These are phyloP conservation scores for Prionailurus viverrinus DNA, from an alignment of 2,113 vertebrate species.

Conservation along the genomic window DNA sequence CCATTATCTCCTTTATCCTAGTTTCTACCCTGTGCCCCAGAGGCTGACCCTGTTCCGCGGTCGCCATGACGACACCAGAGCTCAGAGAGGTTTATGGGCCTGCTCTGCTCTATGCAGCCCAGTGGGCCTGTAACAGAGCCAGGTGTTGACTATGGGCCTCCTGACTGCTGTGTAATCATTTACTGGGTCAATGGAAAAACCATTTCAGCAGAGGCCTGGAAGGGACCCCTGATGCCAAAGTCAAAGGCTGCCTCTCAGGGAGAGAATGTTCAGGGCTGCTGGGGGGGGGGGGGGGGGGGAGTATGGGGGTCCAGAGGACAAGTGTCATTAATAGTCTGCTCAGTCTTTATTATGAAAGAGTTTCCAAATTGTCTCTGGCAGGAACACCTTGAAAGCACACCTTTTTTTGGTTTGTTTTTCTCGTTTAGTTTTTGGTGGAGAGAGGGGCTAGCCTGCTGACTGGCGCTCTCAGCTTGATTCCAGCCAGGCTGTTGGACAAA, in stretches of 20 bases:
- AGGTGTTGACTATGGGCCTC: not conserved
- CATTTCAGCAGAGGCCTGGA: not conserved
- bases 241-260: accelerated
- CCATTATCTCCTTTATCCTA: too few relatives aligned
- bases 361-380: not conserved
- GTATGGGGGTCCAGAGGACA: not conserved
- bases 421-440: not conserved
- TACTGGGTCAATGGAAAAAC: constrained; percentile 29
- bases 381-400: not conserved
- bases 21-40: accelerated
- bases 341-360: not conserved
- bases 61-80: accelerated
- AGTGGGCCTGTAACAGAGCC: not conserved
- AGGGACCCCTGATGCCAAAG: not conserved
- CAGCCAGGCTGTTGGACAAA: not conserved
- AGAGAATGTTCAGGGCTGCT: not conserved
- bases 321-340: not conserved
- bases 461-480: not conserved
- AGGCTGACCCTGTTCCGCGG: not conserved
- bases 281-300: accelerated
- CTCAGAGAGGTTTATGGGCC: not conserved
- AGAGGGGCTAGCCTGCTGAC: not conserved
- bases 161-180: not conserved
- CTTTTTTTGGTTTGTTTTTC: not conserved
- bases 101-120: not conserved